Base-by-base conservation (phyloP, 2,888 invertebrate species). In the Hirtodrosophila duncani region DNA sequence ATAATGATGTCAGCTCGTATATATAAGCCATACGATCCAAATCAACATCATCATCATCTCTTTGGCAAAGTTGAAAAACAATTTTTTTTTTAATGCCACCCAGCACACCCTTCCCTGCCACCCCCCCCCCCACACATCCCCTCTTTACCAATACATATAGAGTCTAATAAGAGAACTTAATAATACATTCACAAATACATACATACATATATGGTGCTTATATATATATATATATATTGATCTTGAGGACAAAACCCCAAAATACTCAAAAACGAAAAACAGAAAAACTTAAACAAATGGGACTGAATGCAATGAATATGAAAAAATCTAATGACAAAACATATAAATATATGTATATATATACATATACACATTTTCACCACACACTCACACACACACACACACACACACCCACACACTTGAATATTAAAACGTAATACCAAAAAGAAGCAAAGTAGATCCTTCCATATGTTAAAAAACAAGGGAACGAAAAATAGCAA, bases 271-370 rank as follows among this genome's bases (percentile, higher is more conserved):
- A 36, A 23, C 8, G 11, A 36, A 23, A 13, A 36, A 0, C 6
- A 23, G 3, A 36, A 26, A 38, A 16, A 7, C 17, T 24, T 14
- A 24, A 38, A 26, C 8, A 10, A 38, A 80, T 77, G 71, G 71
- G 71, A 71, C 71, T 71, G 81, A n/a, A 71, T 80, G 81, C 71
- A 71, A 71, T 77, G 68, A 16, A 43, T 56, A 26, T 3, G 8
- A 48, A 26, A 14, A 33, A 53, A 34, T 33, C 11, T 11, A 50
- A 50, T 49, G 13, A 50, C 27, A 21, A 38, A 26, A 27, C 24
- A 38, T 39, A 16, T 31, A n/a, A 31, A 27, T 36, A 38, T 10
- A 37, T 50, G 51, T 48, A 14, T 8, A 11, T 36, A 21, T 10
- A n/a, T 2, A 24, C 29, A 11, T 13, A 38, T 38, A 3, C 8